These are phyloP conservation scores for Cheilosia urbana DNA, from an alignment of 2,888 invertebrate species.

Conservation along the genomic window DNA sequence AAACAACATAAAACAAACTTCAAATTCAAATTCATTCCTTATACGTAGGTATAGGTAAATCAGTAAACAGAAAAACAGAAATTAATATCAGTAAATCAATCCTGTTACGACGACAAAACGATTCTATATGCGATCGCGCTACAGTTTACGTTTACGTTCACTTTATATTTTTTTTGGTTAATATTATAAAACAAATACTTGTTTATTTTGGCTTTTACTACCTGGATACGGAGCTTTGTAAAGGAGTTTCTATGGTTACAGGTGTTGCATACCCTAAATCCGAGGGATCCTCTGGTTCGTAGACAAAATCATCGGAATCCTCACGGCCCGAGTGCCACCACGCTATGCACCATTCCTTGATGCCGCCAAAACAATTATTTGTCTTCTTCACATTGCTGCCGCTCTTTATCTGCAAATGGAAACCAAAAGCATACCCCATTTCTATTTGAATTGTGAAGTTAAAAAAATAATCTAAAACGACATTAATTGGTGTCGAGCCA, in stretches of 20 bases:
- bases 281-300: conserved; percentile 90
- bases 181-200: conserved; percentile 55
- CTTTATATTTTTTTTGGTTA: conserved; percentile 18
- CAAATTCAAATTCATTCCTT: conserved; percentile 41
- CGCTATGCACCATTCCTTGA: conserved; percentile 92
- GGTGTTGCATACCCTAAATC: conserved; percentile 91
- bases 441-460: neutral
- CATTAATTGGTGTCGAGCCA: conserved; percentile 41
- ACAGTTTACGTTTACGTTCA: conserved; percentile 54
- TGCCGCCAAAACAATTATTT: conserved; percentile 83
- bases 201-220: conserved; percentile 82
- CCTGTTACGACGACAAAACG: conserved; percentile 56
- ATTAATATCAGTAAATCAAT: conserved; percentile 26
- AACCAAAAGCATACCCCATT: neutral
- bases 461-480: conserved; percentile 34
- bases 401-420: conserved; percentile 81
- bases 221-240: conserved; percentile 93
- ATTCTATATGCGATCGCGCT: conserved; percentile 53
- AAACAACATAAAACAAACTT: conserved; percentile 29
- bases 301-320: conserved; percentile 90
- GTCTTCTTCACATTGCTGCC: conserved; percentile 81
- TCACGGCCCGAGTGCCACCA: conserved; percentile 96
- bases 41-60: conserved; percentile 2
- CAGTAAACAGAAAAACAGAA: conserved; percentile 5
- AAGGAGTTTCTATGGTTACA: conserved; percentile 93